phyloP scores from a whole-genome alignment of 2,113 vertebrate species.

The Phaethon lepturus region DNA sequence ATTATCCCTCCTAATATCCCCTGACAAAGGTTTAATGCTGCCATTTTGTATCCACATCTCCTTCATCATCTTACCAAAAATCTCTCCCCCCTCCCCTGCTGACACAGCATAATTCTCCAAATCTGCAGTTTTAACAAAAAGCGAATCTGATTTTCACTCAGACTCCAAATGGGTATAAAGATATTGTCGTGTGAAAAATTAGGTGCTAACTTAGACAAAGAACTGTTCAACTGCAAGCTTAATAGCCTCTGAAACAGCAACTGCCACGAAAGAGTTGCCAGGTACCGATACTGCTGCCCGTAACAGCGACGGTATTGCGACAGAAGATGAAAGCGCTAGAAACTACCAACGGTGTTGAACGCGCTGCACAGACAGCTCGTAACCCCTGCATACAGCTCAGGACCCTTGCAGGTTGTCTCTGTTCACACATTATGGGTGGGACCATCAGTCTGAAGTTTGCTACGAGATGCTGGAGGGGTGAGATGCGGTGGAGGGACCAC shows the following conservation, averaged over 20 bases:
- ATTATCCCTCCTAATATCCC: neutral
- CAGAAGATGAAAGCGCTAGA: neutral
- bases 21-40: constrained; percentile 47
- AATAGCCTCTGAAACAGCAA: constrained; percentile 40
- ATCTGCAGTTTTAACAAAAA: constrained; percentile 25
- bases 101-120: constrained; percentile 30
- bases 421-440: rapidly evolving
- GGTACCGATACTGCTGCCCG: neutral
- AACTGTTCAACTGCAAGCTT: constrained; percentile 31
- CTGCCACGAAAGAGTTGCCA: neutral
- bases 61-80: constrained; percentile 10
- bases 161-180: constrained; percentile 28
- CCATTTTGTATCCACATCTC: constrained; percentile 5
- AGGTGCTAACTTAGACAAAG: constrained; percentile 36
- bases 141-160: constrained; percentile 29
- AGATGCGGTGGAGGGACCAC: neutral
- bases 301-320: neutral
- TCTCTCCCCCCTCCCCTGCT: neutral
- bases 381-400: neutral
- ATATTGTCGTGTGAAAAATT: constrained; percentile 38
- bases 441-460: neutral
- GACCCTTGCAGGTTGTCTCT: neutral
- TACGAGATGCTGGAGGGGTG: neutral
- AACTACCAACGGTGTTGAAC: neutral
- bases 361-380: neutral